Evolutionary conservation across 2,113 vertebrate genomes (phyloP), one percentile per base, ranked within the genome.

Genomic region (Clarias macrocephalus): DNA sequence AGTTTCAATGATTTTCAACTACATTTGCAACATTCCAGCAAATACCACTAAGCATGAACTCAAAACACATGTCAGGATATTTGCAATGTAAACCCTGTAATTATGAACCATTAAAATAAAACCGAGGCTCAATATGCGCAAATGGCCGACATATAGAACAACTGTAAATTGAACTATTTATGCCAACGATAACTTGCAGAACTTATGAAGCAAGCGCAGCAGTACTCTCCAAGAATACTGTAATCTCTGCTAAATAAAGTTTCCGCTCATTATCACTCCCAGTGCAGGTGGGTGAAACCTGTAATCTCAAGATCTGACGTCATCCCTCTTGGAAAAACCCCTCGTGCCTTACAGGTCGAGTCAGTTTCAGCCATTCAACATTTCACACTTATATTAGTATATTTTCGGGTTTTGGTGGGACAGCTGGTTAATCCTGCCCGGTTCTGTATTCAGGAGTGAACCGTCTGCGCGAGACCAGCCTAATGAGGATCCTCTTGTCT

Each of bases 401-500:
- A 62, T 66, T 48, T 88, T 79, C 30, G 57, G 60, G 77, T 85
- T 85, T 82, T 28, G 33, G n/a, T 25, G 80, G 62, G 84, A 84
- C 54, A 84, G 57, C 54, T 23, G 72, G 86, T 80, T 65, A 76
- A 85, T 72, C 80, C 60, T 52, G 48, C 62, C 52, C 65, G 19
- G 48, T 73, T n/a, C 76, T 66, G 63, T 57, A 70, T 88, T 88
- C 42, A 84, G 54, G 62, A 13, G 30, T 52, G 57, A 66, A 84
- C 81, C 30, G 66, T 88, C 77, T 87, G 16, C 8, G 18, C 16
- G 80, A 3, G 16, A 37, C 63, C 62, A 62, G 57, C 8, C 28
- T 84, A 84, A 86, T 60, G 82, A 85, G 84, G 68, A 30, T 42
- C 21, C 68, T 76, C 81, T 87, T 82, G 85, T 90, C 85, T 72